Conservation (phyloP, 2,113 vertebrate genomes). For the Corythoichthys haematopterus region DNA sequence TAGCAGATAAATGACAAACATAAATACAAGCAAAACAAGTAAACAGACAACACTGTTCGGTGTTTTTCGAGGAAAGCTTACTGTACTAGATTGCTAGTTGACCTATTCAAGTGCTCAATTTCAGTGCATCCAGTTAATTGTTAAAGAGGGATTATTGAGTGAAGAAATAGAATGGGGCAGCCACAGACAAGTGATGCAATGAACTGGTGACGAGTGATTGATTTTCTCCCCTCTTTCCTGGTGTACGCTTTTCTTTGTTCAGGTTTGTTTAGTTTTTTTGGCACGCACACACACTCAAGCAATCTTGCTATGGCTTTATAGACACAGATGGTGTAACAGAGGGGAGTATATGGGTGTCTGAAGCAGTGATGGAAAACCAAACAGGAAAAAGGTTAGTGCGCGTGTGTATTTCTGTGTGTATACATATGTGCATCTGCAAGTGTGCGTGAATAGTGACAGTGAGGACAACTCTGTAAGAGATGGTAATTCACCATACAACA, state of each 20-base stretch:
- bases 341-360: slow-evolving; percentile 47
- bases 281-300: slow-evolving; percentile 1
- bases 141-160: slow-evolving; percentile 2
- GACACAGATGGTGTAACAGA: slow-evolving; percentile 60
- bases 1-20: not conserved
- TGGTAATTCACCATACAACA: slow-evolving; percentile 45
- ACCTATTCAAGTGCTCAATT: slow-evolving; percentile 1
- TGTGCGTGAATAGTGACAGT: slow-evolving; percentile 48
- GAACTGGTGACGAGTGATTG: slow-evolving; percentile 8
- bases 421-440: not conserved
- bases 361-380: slow-evolving; percentile 42
- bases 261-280: slow-evolving; percentile 36
- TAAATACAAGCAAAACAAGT: not conserved
- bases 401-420: slow-evolving; percentile 1
- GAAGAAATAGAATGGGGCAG: not conserved
- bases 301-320: slow-evolving; percentile 23
- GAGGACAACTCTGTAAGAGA: slow-evolving; percentile 47
- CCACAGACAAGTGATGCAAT: slow-evolving; percentile 15
- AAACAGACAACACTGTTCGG: not conserved
- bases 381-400: slow-evolving; percentile 13
- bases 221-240: slow-evolving; percentile 9
- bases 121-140: slow-evolving; percentile 8
- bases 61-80: not conserved
- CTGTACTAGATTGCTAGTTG: not conserved
- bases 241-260: not conserved